These are phyloP conservation scores for Haemorhous mexicanus DNA, from an alignment of 2,113 vertebrate genomes.

Conservation along the genomic window DNA sequence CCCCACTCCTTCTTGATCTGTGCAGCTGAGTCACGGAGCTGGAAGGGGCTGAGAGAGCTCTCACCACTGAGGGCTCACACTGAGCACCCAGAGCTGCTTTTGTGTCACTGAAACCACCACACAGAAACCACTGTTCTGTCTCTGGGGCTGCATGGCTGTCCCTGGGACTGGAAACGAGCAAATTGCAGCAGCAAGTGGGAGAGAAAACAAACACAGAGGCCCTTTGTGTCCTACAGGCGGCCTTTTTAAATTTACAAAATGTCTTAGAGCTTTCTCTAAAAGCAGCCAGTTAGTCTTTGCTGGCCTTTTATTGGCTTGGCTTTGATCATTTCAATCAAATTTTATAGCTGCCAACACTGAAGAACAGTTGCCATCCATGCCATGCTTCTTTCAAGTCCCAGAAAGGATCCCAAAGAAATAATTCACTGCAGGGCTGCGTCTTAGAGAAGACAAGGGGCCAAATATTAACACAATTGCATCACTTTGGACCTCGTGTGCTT, in stretches of 20 bases:
- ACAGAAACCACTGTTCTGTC: conserved; percentile 47
- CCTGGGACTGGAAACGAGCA: not conserved
- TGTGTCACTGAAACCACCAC: conserved; percentile 44
- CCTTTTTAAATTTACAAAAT: conserved; percentile 28
- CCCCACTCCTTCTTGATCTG: not conserved
- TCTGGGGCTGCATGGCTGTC: not conserved
- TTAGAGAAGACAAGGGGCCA: not conserved
- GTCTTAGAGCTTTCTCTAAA: not conserved
- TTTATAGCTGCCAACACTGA: not conserved
- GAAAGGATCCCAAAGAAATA: not conserved
- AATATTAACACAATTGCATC: not conserved
- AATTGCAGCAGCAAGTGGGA: not conserved
- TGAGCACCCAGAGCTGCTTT: conserved; percentile 37
- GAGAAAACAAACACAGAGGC: not conserved
- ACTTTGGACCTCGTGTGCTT: not conserved
- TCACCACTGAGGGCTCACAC: not conserved
- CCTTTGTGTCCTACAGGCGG: not conserved
- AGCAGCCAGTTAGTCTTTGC: not conserved
- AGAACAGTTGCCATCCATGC: not conserved
- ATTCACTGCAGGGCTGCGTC: not conserved
- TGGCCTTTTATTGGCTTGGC: not conserved
- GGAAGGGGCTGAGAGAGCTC: conserved; percentile 13
- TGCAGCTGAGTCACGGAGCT: conserved; percentile 59
- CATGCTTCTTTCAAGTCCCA: not conserved
- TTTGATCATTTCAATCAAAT: conserved; percentile 11